Percentiles rank a stretch among this genome's conserved stretches.
These are phyloP conservation scores for Limnothrissa miodon DNA, from an alignment of 2,113 vertebrate genomes.

Conservation along the genomic window DNA sequence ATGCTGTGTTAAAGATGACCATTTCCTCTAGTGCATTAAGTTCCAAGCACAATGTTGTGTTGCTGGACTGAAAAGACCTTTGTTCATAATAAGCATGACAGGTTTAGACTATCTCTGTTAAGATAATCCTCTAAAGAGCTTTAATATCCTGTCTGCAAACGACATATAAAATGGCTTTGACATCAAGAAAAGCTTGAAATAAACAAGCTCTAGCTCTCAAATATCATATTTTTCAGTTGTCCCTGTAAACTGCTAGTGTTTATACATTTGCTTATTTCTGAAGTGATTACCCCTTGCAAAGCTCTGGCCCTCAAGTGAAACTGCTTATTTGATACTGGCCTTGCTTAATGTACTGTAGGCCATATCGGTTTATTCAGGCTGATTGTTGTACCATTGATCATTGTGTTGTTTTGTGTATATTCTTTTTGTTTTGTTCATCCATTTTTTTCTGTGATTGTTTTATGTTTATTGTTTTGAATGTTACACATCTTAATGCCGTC, in stretches of 20 bases:
- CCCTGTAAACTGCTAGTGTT: not conserved
- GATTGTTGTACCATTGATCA: conserved; percentile 44
- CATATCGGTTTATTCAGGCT: conserved; percentile 33
- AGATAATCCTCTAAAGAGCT: conserved; percentile 3
- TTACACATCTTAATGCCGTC: conserved; percentile 33
- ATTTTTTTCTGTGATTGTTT: conserved; percentile 50
- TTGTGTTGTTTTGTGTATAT: conserved; percentile 43
- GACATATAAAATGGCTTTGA: not conserved
- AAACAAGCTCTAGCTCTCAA: not conserved
- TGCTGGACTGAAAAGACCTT: not conserved
- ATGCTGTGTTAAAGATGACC: not conserved
- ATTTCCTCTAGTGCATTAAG: not conserved
- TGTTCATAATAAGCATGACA: not conserved
- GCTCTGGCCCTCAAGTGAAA: not conserved
- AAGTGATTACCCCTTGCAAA: not conserved
- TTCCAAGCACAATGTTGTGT: not conserved
- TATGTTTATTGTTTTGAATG: conserved; percentile 54
- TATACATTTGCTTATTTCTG: not conserved
- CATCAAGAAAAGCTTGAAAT: not conserved
- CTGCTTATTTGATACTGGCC: not conserved
- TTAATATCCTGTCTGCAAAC: not conserved
- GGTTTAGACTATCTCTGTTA: conserved; percentile 11
- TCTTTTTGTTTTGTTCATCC: conserved; percentile 39
- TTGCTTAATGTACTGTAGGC: not conserved
- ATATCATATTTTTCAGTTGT: not conserved